Evolutionary conservation across 2,113 vertebrate species (phyloP).

Genomic region (Junco hyemalis): DNA sequence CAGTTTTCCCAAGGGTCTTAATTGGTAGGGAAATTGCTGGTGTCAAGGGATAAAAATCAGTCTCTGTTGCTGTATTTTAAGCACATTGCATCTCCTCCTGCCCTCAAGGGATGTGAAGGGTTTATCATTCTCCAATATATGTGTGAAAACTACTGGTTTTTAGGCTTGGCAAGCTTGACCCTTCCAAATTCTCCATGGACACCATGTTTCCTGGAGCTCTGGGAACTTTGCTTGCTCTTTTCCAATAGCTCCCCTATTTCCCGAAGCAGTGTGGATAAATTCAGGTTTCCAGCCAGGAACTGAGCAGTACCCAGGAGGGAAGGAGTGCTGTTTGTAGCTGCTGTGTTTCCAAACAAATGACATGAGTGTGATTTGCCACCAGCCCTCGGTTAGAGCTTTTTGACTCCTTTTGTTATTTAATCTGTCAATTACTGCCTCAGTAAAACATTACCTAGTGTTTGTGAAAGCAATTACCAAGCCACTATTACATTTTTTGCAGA

Average conservation of each 20-base stretch:
- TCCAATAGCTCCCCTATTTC: not conserved
- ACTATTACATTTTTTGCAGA: accelerated
- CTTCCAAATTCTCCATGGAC: not conserved
- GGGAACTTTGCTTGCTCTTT: not conserved
- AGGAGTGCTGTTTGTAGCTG: not conserved
- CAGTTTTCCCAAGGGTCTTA: not conserved
- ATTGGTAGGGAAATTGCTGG: not conserved
- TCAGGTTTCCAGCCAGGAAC: not conserved
- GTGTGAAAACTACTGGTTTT: not conserved
- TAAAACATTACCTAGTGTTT: not conserved
- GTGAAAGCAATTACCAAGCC: not conserved
- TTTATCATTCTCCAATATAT: not conserved
- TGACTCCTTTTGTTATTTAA: not conserved
- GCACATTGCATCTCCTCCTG: not conserved
- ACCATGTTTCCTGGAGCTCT: not conserved
- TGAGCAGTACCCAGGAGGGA: not conserved
- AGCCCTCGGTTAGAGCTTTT: not conserved
- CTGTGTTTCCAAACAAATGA: not conserved
- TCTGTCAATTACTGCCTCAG: not conserved
- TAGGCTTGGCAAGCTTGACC: not conserved
- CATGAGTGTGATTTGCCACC: not conserved
- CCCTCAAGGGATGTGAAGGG: not conserved
- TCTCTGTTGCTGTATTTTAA: not conserved
- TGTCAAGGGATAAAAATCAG: not conserved
- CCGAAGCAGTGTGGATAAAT: not conserved